A percentile compares a stretch with the other conserved stretches of the same genome.
These are phyloP conservation scores for Ariolimax columbianus DNA, from an alignment of 2,888 invertebrate species.

Conservation along the genomic window DNA sequence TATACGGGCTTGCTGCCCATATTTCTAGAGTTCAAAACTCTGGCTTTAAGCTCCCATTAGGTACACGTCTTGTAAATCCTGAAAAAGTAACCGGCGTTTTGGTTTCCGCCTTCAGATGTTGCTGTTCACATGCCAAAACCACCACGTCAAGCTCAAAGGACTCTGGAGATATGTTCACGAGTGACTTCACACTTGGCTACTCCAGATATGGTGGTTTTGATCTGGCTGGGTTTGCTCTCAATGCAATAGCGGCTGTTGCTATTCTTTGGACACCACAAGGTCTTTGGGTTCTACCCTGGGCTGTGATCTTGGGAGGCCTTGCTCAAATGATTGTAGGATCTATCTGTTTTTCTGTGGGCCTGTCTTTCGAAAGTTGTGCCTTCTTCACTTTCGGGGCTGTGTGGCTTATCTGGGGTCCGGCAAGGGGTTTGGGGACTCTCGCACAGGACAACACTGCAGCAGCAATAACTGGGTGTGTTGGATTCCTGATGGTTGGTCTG, in stretches of 20 bases:
- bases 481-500: constrained; percentile 59
- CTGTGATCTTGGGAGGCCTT: constrained; percentile 60
- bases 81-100: constrained; percentile 17
- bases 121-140: neutral
- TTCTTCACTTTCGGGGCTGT: constrained; percentile 61
- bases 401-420: constrained; percentile 66
- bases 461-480: constrained; percentile 57
- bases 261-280: constrained; percentile 58
- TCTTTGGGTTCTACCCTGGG: constrained; percentile 60
- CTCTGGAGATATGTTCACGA: constrained; percentile 50
- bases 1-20: constrained; percentile 64
- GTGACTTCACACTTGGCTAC: constrained; percentile 60
- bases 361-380: constrained; percentile 63
- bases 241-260: constrained; percentile 60
- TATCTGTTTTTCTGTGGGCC: constrained; percentile 61
- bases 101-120: constrained; percentile 31
- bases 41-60: constrained; percentile 58
- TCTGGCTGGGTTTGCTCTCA: constrained; percentile 61
- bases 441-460: constrained; percentile 54
- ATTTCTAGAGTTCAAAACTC: constrained; percentile 54
- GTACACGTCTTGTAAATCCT: constrained; percentile 45
- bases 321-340: constrained; percentile 62
- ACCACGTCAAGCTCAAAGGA: neutral
- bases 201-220: constrained; percentile 64
- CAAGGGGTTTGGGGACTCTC: constrained; percentile 55